phyloP scores from a whole-genome alignment of 2,888 invertebrate genomes.

The Lepidocyrtinus sp. region DNA sequence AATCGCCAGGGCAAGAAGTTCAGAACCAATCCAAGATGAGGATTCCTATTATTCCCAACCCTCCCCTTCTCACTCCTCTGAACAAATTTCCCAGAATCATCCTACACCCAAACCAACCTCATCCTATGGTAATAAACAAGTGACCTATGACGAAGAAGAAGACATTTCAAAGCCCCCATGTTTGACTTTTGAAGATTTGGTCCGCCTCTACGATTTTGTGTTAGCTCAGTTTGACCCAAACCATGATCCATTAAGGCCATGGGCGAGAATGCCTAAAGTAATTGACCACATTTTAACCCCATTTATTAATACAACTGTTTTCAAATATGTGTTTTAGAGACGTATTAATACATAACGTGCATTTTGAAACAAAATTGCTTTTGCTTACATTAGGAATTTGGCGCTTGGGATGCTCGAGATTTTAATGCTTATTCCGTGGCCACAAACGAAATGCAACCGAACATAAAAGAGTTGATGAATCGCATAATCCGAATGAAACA shows the following conservation, averaged over 20 bases:
- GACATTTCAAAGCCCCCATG: no score
- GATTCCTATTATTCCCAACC: no score
- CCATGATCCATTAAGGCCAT: background rate
- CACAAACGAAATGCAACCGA: constrained; percentile 17
- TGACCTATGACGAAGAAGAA: no score
- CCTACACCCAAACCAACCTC: no score
- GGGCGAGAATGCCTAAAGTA: background rate
- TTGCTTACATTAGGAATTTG: background rate
- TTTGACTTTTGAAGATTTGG: no score
- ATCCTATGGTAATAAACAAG: no score
- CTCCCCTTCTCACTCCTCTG: no score
- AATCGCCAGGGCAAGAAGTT: no score
- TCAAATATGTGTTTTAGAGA: background rate
- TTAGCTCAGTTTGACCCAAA: background rate
- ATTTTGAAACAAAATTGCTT: background rate
- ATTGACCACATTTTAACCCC: background rate
- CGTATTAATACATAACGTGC: background rate
- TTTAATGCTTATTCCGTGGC: constrained; percentile 15
- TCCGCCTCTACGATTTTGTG: no score
- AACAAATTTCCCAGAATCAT: no score
- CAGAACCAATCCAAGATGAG: no score
- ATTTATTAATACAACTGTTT: background rate
- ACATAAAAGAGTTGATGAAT: background rate
- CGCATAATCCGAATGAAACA: background rate
- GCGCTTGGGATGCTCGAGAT: background rate